Base-by-base conservation (phyloP, 1,140 invertebrate species). In the Drosophila sproati region DNA sequence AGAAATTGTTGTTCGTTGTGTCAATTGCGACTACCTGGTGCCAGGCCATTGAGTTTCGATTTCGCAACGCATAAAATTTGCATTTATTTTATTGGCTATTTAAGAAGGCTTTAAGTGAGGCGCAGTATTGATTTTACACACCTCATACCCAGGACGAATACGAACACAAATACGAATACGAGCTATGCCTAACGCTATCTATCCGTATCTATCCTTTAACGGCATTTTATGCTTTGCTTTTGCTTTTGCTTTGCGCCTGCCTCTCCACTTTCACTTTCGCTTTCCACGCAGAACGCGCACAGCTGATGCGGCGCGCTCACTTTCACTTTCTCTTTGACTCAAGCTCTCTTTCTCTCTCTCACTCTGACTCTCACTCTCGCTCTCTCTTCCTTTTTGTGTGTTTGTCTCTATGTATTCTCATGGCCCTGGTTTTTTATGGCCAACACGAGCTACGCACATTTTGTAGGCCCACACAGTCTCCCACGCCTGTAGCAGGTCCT, bases 111-210 rank as follows among this genome's bases (percentile, higher is more conserved):
- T 76, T 20, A 69, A 77, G 61, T 57, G 71, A 67, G 77, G 82
- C 73, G 60, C 52, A 47, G 67, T 89, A 88, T 88, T 88, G 83
- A 88, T 87, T 87, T 87, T 87, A 74, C 79, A 88, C 74, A 88
- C 74, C 78, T 86, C 70, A 39, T 48, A 62, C 61, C 6, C 6
- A 12, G 10, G 31, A 12, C 8, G 12, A 32, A 62, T 45, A 37
- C 32, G 31, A 20, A 20, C 1, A 20, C 20, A 1, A 20, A 20
- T 20, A 20, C 20, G 1, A 20, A 20, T 20, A 20, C 20, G 20
- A 20, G 20, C 20, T 5, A 37, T 62, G 5, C n/a, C 47, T 28
- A 55, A 43, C 57, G 47, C 29, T 45, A 20, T 47, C 55, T 66
- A 37, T 67, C 48, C 35, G 64, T 85, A 37, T 81, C 70, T 78